These are phyloP conservation scores for Mamestra configurata DNA, from an alignment of 1,140 invertebrate genomes.

Conservation along the genomic window DNA sequence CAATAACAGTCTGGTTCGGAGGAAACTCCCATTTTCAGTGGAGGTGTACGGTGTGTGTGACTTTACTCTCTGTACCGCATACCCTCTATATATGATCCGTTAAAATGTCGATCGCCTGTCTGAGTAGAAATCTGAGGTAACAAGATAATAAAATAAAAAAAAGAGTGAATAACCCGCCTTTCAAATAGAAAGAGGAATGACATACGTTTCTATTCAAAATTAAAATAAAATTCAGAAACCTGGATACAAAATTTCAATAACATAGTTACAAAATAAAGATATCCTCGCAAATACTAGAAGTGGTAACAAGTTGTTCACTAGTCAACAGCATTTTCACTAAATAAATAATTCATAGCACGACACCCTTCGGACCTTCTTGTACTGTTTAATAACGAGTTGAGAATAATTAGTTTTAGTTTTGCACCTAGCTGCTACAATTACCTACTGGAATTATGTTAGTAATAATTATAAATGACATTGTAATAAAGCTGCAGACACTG, in stretches of 20 bases:
- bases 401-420: slow-evolving; percentile 21
- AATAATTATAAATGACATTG: background rate
- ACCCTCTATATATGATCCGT: no score
- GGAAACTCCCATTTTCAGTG: no score
- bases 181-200: no score
- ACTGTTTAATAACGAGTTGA: slow-evolving; percentile 6
- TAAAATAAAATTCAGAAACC: no score
- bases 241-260: background rate
- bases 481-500: background rate
- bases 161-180: no score
- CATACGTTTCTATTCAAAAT: background rate
- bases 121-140: no score
- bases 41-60: no score
- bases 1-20: no score
- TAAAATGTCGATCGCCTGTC: no score
- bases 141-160: no score
- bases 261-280: background rate
- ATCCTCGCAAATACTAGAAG: background rate
- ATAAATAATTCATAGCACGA: slow-evolving; percentile 21
- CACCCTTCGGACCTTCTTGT: slow-evolving; percentile 14
- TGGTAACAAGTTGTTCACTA: slow-evolving; percentile 1
- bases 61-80: no score
- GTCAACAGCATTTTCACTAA: background rate
- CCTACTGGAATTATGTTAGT: slow-evolving; percentile 14
- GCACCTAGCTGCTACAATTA: background rate